Evolutionary conservation across 2,888 invertebrate species (phyloP), one percentile per base, ranked within the genome.

Genomic region (Tuberolachnus salignus): DNA sequence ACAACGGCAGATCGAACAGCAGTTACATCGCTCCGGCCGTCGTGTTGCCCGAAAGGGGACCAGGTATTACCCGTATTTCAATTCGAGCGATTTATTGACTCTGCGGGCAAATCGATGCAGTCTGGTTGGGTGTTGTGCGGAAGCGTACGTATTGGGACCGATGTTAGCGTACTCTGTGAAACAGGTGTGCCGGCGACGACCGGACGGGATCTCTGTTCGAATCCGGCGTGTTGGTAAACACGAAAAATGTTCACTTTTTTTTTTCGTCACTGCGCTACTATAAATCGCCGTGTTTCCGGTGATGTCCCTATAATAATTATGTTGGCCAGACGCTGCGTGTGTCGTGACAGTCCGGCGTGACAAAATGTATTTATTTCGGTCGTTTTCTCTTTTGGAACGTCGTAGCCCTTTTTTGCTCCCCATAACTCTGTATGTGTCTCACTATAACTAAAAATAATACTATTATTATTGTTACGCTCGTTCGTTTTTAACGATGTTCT

Each of bases 11-110:
- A n/a, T 49, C 49, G 3, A 67, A 69, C 59, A 78, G 67, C 51
- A 59, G 51, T 19, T 55, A 64, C 4, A n/a, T 42, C n/a, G 55
- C 72, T n/a, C 72, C 53, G 10, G 13, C 59, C n/a, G 75, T 21
- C 26, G 49, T 46, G 16, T 83, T 88, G 57, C 87, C 88, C 13
- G 87, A 87, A 83, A 84, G 86, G 81, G 87, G 88, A 83, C 86
- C 88, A 82, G 88, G 89, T 89, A 86, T 88, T 72, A 57, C n/a
- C n/a, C n/a, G n/a, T 34, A 34, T 34, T 34, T 34, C 3, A 34
- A 34, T 34, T 34, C 34, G 34, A 34, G 34, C 6, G 34, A 34
- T 34, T 34, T 9, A 26, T n/a, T n/a, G n/a, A 59, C 59, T 55
- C 13, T 26, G 26, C 57, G 1, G 2, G 1, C 14, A 23, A 21